Evolutionary conservation across 2,888 invertebrate species (phyloP).

Genomic region (Reticulitermes lucifugus): DNA sequence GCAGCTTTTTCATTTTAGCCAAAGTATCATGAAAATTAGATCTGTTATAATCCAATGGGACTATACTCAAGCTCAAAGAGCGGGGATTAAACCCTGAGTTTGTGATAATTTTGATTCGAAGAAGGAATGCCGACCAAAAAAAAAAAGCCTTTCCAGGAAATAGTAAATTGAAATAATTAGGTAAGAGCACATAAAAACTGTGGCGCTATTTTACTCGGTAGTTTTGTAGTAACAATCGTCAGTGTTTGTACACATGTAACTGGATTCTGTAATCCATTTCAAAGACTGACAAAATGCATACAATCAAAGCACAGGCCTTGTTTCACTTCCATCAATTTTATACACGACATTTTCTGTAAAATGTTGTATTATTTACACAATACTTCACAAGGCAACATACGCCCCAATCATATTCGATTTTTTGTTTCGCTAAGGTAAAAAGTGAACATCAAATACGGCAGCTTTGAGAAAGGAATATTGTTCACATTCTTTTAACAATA

Average conservation of each 20-base stretch:
- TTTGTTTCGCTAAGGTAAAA: background rate
- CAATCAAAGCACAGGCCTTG: background rate
- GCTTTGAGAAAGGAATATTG: background rate
- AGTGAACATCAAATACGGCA: background rate
- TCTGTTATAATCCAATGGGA: no score
- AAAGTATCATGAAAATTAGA: no score
- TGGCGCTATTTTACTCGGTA: conserved; percentile 3
- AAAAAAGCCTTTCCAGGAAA: no score
- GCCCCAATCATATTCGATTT: background rate
- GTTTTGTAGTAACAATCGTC: background rate
- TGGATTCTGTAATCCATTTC: no score
- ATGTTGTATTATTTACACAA: background rate
- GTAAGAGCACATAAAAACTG: background rate
- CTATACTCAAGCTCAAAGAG: no score
- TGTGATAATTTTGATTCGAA: no score
- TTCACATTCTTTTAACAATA: background rate
- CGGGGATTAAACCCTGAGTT: no score
- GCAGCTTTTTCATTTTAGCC: no score
- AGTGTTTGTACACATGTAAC: background rate
- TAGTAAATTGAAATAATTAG: background rate
- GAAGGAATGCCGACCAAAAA: no score
- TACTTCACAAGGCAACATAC: background rate
- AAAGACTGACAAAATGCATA: no score
- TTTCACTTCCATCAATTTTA: conserved; percentile 1
- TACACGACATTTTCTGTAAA: conserved; percentile 26